These are phyloP conservation scores for Drosophila dives DNA, from an alignment of 2,888 invertebrate species.

Conservation along the genomic window DNA sequence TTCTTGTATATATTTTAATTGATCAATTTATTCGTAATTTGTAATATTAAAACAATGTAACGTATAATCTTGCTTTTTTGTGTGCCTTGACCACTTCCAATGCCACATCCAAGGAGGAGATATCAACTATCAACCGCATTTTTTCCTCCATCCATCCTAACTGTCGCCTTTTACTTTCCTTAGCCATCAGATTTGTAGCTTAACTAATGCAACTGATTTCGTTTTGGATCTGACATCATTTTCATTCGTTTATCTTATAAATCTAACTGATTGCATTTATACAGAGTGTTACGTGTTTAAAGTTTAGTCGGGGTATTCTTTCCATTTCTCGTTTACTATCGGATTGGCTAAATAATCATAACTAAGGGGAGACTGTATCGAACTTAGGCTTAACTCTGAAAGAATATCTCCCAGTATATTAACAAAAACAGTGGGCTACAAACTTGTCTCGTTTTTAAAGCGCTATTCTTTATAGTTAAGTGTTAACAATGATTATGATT, in stretches of 20 bases:
- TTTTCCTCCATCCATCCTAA: constrained; percentile 1
- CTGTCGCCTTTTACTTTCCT: constrained; percentile 4
- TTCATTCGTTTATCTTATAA: constrained; percentile 62
- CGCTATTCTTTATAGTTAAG: constrained; percentile 77
- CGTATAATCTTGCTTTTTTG: constrained; percentile 64
- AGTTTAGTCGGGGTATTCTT: constrained; percentile 38
- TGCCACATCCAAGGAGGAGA: constrained; percentile 25
- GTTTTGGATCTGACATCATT: constrained; percentile 31
- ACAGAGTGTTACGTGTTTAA: constrained; percentile 70
- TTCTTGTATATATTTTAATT: constrained; percentile 71
- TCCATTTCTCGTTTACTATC: constrained; percentile 13
- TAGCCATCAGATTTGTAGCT: constrained; percentile 45
- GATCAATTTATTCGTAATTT: constrained; percentile 79
- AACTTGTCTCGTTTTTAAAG: constrained; percentile 53
- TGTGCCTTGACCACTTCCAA: constrained; percentile 38
- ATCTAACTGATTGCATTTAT: constrained; percentile 78
- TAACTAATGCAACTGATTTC: constrained; percentile 55
- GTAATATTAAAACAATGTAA: constrained; percentile 78
- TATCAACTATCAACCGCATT: constrained; percentile 7
- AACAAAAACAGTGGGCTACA: constrained; percentile 25
- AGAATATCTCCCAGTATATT: constrained; percentile 3
- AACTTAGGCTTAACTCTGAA: constrained; percentile 20
- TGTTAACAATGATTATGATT: constrained; percentile 80
- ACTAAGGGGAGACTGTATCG: constrained; percentile 9
- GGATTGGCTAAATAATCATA: constrained; percentile 35